Base-by-base conservation (phyloP, 2,113 vertebrate species). In the Pluvianellus socialis region DNA sequence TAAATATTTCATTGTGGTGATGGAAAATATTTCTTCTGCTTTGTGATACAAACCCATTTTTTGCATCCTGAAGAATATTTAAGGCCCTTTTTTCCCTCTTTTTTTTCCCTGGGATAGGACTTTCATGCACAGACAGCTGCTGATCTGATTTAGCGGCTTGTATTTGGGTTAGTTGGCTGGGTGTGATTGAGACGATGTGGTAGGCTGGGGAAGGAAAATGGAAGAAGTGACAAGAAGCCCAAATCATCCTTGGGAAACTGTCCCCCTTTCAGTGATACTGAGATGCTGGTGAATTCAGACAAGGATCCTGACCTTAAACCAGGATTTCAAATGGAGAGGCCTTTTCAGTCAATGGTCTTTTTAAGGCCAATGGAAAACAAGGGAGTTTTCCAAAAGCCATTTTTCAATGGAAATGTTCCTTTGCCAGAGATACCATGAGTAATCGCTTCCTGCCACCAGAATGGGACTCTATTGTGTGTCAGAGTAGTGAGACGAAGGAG, bases 1-100 rank as follows among this genome's bases (percentile, higher is more conserved):
- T 98, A 98, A 98, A 98, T 98, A 98, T 98, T 99, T 98, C 98
- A 99, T 99, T 98, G 97, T 96, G 93, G 96, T 98, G 98, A 98
- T 98, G 98, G 98, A 98, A 97, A 98, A 98, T 98, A 99, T 98
- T 98, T 98, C 98, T 98, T 98, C 98, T 98, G 97, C 98, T 98
- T 98, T 95, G 98, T 98, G 98, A 98, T 98, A 98, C 98, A 98
- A 98, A 97, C 97, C 97, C 38, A 23, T 59, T 90, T 90, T 85
- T 83, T 88, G 14, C 32, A 71, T 68, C 52, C 59, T 91, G 53
- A 80, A 79, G n/a, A 86, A 79, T 74, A 72, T 86, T 73, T 76
- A 73, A 92, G n/a, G 40, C 13, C 4, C 1, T 1, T n/a, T 26
- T 33, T 17, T 21, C 6, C 38, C 21, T 53, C 23, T 13, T 45